Evolutionary conservation across 2,797 vertebrate genomes (phyloP), one percentile per base, ranked within the genome.

Genomic region (Cuniculus paca): DNA sequence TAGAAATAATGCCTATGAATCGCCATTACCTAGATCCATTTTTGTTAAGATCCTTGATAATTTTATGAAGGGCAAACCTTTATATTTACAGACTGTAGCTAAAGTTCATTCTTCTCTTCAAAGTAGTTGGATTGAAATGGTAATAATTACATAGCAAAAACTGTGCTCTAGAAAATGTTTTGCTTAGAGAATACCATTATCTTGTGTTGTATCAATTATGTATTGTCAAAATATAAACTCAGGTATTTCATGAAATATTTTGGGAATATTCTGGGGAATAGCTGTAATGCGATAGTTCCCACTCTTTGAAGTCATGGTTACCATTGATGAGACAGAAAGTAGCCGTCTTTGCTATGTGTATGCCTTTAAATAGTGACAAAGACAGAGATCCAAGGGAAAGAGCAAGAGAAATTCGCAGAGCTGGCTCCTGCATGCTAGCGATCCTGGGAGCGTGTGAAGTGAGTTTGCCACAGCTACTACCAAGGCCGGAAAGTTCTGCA

Each of bases 181-280:
- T 87, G 28, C 58, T 74, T 48, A 42, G 68, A 52, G 78, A 96
- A 94, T 70, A 56, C 36, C 36, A 61, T 56, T 87, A 89, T 58
- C 72, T 95, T 96, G 61, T 34, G 52, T 65, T 74, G 82, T 19
- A 68, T 39, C 45, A n/a, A 36, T 91, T 42, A n/a, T 48, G 39
- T 89, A 72, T 82, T 68, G 28, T 83, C 70, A 92, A 95, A 94
- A 83, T 70, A 80, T 45, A 95, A 91, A 96, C 74, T 72, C 74
- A 50, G 36, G 16, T 52, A 65, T 88, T 92, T 93, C 60, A 88
- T 84, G 80, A 70, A 91, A 84, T 90, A 42, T 52, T 86, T 45
- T 90, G 28, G 85, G 68, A 94, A 77, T 3, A 93, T 50, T 85
- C 52, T 90, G n/a, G 79, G 24, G 61, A 93, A 81, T 4, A 94